Evolutionary conservation across 1,140 invertebrate genomes (phyloP), one percentile per base, ranked within the genome.

Genomic region (Dendrolimus kikuchii): DNA sequence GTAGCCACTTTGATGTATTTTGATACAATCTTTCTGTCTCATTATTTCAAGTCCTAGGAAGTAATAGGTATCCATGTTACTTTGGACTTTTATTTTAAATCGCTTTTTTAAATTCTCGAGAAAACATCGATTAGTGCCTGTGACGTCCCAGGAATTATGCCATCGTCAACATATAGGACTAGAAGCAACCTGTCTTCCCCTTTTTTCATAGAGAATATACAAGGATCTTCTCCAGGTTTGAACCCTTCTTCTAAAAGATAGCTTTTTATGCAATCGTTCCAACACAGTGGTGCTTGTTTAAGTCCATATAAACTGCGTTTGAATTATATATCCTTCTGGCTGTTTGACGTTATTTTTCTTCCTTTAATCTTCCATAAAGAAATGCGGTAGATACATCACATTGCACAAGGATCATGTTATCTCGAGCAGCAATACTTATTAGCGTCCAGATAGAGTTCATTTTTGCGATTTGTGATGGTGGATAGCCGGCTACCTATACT

Each of bases 361-460:
- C 23, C 23, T 23, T 23, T 23, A 23, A 23, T 23, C 23, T 23
- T 5, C 86, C 84, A 64, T 89, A 88, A 61, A 87, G 78, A 55
- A 87, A 64, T 10, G 85, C 80, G 9, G 69, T 78, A 52, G 84
- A 73, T 53, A 65, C 57, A 55, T 59, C 57, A 49, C 59, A 57
- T 44, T 66, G 55, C 9, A 10, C 38, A 47, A 49, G 49, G 42
- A 49, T 40, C 40, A 51, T n/a, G 46, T 44, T 36, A 52, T 51
- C 49, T 40, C 49, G 62, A 66, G 5, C 71, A 46, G 71, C 64
- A 46, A 62, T 55, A 42, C 61, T 65, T 38, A 78, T 54, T 6
- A 80, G 2, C 5, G 60, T 42, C 46, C 64, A 42, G 9, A 79
- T 61, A 5, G 70, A 69, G 6, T 66, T 60, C 38, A 62, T 66